phyloP scores from a whole-genome alignment of 1,140 invertebrate species.

The Zaprionus ghesquierei region DNA sequence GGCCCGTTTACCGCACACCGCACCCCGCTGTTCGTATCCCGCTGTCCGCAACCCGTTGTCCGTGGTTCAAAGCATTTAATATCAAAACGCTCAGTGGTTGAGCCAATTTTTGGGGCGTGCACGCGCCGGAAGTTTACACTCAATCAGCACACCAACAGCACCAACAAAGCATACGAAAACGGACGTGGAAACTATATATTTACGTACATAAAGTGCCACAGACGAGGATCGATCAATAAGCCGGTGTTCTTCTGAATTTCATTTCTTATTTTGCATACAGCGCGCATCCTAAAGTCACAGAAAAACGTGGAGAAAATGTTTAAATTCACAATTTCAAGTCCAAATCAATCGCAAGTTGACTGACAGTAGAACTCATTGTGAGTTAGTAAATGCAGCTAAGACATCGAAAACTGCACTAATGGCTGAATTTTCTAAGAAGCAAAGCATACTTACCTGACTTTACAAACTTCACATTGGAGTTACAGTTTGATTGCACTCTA shows the following conservation, averaged over 20 bases:
- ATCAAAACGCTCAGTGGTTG: slow-evolving; percentile 15
- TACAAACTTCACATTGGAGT: neutral
- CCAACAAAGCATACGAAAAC: neutral
- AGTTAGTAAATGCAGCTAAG: too few species aligned
- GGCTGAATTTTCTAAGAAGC: slow-evolving; percentile 12
- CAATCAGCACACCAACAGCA: slow-evolving; percentile 29
- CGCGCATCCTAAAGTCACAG: neutral
- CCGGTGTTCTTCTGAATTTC: neutral
- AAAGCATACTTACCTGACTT: slow-evolving; percentile 48
- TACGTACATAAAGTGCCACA: neutral
- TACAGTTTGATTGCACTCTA: slow-evolving; percentile 12
- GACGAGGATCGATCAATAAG: neutral
- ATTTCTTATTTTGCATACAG: neutral
- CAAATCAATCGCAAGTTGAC: neutral
- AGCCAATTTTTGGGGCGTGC: slow-evolving; percentile 33
- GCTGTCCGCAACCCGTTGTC: neutral
- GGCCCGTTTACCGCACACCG: neutral
- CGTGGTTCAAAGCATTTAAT: neutral
- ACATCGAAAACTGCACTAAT: neutral
- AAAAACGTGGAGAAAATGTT: neutral
- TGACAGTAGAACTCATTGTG: neutral
- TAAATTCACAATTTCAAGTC: neutral
- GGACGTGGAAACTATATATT: neutral
- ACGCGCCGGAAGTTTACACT: slow-evolving; percentile 46
- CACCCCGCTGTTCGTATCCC: neutral